Base-by-base conservation (phyloP, 2,888 invertebrate genomes). In the Callimorpha dominula region DNA sequence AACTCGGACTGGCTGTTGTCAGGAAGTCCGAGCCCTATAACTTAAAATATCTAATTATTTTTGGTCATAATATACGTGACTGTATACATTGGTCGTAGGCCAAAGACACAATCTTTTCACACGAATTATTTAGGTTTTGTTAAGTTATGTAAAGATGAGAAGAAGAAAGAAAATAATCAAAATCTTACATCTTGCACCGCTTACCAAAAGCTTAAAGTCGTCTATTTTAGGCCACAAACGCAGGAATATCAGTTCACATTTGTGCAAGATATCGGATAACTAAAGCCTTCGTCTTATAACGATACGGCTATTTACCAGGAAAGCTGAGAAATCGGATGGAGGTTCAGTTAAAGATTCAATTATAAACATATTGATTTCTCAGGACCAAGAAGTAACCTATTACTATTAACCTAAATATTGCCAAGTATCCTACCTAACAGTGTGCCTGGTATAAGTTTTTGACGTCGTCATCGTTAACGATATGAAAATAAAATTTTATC, bases 221-320 rank as follows among this genome's bases (percentile, higher is more conserved):
- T 68, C 77, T 66, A 68, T 74, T 78, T 74, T 72, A 75, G 72
- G 67, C 73, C 73, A 81, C 78, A 81, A 75, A 73, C 73, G 67
- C 64, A 70, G n/a, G 57, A 66, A 77, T 66, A 68, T 78, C 65
- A 71, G 69, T 63, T 68, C 57, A 72, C 78, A 78, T 78, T 80
- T 81, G 77, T 80, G 69, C 69, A 60, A 42, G 12, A 46, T 70
- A 68, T 71, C 4, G 54, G 43, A 68, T 70, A 75, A 54, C 42
- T n/a, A 14, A 7, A 31, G 12, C 62, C 64, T 71, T 57, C 43
- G 9, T 69, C 52, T 46, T 17, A 17, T 40, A 12, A 49, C 64
- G 42, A 66, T 50, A 66, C 31, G 15, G 15, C n/a, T 66, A 49
- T 68, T 62, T 49, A 50, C 42, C 42, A 42, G 17, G 11, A 11